Conservation (phyloP, 2,113 vertebrate genomes). For the Prolemur simus region DNA sequence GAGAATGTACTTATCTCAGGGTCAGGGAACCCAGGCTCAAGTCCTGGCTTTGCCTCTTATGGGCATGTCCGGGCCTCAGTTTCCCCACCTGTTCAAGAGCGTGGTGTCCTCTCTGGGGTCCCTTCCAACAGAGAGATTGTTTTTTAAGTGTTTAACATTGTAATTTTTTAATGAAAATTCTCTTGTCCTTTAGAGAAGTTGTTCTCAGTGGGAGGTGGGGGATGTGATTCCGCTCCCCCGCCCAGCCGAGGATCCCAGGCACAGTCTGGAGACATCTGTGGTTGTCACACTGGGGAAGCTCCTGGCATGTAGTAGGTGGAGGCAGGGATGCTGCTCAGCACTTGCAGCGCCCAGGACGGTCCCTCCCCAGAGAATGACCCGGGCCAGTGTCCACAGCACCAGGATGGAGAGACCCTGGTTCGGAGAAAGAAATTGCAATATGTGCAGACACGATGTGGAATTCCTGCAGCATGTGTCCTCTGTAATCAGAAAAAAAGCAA, state of each 20-base stretch:
- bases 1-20: neutral
- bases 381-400: neutral
- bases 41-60: neutral
- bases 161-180: neutral
- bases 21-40: neutral
- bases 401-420: neutral
- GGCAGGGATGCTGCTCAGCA: neutral
- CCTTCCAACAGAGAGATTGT: too few species aligned
- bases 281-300: neutral
- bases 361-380: too few species aligned
- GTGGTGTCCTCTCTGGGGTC: neutral
- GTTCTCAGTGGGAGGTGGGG: neutral
- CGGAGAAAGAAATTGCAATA: neutral
- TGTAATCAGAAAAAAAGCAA: neutral
- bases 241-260: rapidly evolving
- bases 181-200: neutral
- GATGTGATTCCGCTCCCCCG: neutral
- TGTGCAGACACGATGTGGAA: rapidly evolving
- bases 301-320: neutral
- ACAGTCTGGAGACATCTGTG: neutral
- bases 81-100: neutral
- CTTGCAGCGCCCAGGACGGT: neutral
- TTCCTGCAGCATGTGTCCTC: neutral
- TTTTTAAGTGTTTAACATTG: neutral
- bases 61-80: neutral